These are phyloP conservation scores for Tribolium freemani DNA, from an alignment of 2,888 invertebrate genomes.

Conservation along the genomic window DNA sequence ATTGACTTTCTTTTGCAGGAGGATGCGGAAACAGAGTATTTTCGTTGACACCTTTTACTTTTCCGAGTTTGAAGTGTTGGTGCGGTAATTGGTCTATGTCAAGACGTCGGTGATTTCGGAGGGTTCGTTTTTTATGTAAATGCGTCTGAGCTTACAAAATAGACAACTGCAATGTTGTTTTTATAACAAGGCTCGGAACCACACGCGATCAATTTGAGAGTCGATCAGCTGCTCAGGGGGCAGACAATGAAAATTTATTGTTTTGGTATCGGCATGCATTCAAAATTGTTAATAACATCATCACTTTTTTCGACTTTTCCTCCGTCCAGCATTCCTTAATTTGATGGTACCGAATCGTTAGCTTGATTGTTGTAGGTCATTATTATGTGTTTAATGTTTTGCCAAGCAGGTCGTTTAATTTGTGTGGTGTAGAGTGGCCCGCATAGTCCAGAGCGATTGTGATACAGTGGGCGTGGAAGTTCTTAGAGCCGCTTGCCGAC, in stretches of 20 bases:
- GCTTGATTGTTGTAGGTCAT: slow-evolving; percentile 46
- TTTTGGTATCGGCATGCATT: slow-evolving; percentile 39
- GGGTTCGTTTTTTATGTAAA: slow-evolving; percentile 43
- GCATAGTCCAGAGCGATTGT: slow-evolving; percentile 50
- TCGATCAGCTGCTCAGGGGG: slow-evolving; percentile 47
- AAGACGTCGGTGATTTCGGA: slow-evolving; percentile 3
- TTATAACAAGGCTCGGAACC: slow-evolving; percentile 45
- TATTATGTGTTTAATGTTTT: slow-evolving; percentile 48
- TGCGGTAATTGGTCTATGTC: not conserved
- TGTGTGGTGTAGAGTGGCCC: slow-evolving; percentile 46
- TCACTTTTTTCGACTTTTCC: slow-evolving; percentile 34
- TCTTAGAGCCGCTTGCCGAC: slow-evolving; percentile 62
- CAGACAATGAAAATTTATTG: slow-evolving; percentile 46
- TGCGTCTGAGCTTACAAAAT: slow-evolving; percentile 41
- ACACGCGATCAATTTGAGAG: slow-evolving; percentile 46
- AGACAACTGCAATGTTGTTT: slow-evolving; percentile 47
- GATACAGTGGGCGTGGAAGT: slow-evolving; percentile 60
- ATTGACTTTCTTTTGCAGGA: not conserved
- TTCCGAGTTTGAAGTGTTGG: not conserved
- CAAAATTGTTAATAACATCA: slow-evolving; percentile 42
- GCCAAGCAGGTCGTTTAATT: slow-evolving; percentile 47
- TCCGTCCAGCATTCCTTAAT: slow-evolving; percentile 32
- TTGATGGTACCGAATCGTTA: slow-evolving; percentile 45
- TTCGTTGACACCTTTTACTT: too few relatives aligned
- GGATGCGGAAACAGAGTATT: too few relatives aligned